Conservation (phyloP, 2,888 invertebrate species). For the Diabrotica balteata region DNA sequence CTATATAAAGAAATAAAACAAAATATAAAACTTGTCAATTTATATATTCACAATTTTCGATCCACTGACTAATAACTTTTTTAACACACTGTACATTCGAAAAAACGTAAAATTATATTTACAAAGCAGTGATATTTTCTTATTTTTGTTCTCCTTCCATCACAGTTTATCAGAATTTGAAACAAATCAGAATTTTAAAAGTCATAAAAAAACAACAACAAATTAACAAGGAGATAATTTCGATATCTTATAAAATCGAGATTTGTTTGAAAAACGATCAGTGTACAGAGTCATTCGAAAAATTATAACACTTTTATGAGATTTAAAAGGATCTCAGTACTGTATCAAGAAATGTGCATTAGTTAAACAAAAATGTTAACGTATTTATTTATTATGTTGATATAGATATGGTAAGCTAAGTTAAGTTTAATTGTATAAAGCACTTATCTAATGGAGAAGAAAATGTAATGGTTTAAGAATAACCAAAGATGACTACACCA, state of each 20-base stretch:
- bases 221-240: slow-evolving; percentile 44
- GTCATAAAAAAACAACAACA: slow-evolving; percentile 34
- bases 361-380: too few species aligned
- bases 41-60: slow-evolving; percentile 61
- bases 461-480: too few species aligned
- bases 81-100: slow-evolving; percentile 61
- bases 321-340: not conserved
- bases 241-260: slow-evolving; percentile 37
- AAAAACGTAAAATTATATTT: slow-evolving; percentile 60
- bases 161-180: slow-evolving; percentile 48
- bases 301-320: slow-evolving; percentile 2
- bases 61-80: slow-evolving; percentile 59
- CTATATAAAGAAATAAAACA: too few species aligned
- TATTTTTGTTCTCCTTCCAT: slow-evolving; percentile 43
- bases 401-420: too few species aligned
- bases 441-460: too few species aligned
- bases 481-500: too few species aligned
- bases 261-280: slow-evolving; percentile 46
- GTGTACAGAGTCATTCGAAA: slow-evolving; percentile 33
- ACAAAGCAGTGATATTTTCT: slow-evolving; percentile 56
- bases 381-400: too few species aligned
- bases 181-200: slow-evolving; percentile 45
- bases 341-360: too few species aligned
- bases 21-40: slow-evolving; percentile 56
- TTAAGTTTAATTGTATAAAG: too few species aligned